Evolutionary conservation across 2,797 vertebrate genomes (phyloP).

Genomic region (Myiothlypis coronata): DNA sequence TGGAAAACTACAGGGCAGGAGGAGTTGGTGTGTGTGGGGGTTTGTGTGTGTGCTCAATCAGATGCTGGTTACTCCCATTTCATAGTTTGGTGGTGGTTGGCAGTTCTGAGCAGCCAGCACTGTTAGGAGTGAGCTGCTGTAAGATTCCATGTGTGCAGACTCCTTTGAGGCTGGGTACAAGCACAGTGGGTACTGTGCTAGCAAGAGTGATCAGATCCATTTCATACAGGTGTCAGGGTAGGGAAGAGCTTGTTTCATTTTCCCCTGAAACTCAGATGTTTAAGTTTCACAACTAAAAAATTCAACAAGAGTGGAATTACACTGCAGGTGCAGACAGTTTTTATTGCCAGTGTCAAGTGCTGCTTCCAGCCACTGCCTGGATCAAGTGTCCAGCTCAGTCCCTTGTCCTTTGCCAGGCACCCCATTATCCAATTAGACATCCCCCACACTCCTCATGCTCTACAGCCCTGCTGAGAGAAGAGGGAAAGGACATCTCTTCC

Average conservation of each 20-base stretch:
- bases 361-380: neutral
- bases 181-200: neutral
- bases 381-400: neutral
- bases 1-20: neutral
- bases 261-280: neutral
- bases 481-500: neutral
- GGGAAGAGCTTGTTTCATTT: neutral
- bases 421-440: neutral
- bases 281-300: neutral
- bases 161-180: neutral
- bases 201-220: neutral
- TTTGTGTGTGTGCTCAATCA: neutral
- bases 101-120: neutral
- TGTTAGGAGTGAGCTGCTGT: neutral
- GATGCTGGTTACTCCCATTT: neutral
- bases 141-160: neutral
- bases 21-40: too few species aligned
- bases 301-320: neutral
- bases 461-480: neutral
- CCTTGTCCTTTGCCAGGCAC: neutral
- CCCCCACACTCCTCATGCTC: neutral
- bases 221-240: neutral
- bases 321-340: neutral
- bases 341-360: neutral
- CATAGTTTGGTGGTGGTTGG: neutral